Evolutionary conservation across 2,113 vertebrate species (phyloP), one percentile per base, ranked within the genome.

Genomic region (Sakesphorus luctuosus): DNA sequence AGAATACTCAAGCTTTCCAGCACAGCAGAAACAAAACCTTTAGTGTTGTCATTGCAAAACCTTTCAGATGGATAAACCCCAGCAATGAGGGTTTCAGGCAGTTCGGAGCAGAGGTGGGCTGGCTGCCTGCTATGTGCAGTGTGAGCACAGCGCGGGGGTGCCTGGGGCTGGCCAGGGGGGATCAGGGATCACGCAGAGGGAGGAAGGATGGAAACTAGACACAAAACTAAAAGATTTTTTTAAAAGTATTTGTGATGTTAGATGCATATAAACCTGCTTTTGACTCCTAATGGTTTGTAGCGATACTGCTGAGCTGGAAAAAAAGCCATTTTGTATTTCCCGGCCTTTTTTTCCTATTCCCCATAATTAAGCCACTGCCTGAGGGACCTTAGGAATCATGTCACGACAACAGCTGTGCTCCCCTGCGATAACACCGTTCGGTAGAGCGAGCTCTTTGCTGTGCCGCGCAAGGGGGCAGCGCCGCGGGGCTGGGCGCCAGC

Each of bases 381-480:
- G 31, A 17, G 46, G 28, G n/a, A 9, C 44, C 8, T 8, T 3
- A 19, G 46, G 24, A 18, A 6, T 13, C 31, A 0, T 23, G 33
- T 19, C 50, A 0, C 10, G 43, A 33, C 40, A 25, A 3, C 15
- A 2, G 11, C 35, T 5, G 1, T 7, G 5, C 6, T 47, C 52
- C 25, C 18, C 18, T 4, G 58, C 10, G 6, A 10, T 9, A 19
- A 5, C 40, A 15, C 21, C 11, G 26, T 13, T 33, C 10, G 13
- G 7, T 15, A 3, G 21, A 24, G 19, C 21, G 14, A 12, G 15
- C 43, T 11, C 49, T 49, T 9, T 15, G 50, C 24, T 50, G 47
- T 49, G 47, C 47, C 18, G 61, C 96, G 61, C 89, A 78, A 93
- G 97, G 96, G 56, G 95, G 97, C 84, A 62, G 59, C 17, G 35